Base-by-base conservation (phyloP, 2,797 vertebrate genomes). In the Parauchenoglanis ngamensis region DNA sequence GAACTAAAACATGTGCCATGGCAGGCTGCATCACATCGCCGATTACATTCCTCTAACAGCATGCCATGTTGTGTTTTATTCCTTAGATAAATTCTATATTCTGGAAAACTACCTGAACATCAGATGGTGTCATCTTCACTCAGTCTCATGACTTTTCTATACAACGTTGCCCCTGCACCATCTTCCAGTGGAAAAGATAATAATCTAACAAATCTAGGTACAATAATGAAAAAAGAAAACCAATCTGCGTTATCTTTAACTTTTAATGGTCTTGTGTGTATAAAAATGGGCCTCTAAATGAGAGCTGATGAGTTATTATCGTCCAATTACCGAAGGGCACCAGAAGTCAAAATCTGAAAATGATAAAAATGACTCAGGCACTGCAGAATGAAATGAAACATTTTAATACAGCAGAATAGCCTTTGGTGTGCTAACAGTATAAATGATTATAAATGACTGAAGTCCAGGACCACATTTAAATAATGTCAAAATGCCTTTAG, bases 191-290 rank as follows among this genome's bases (percentile, higher is more conserved):
- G 70, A 44, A 73, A 40, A 40, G 17, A 40, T 40, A 70, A 70
- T n/a, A 80, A 57, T 61, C 25, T 25, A 79, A 57, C 28, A 35
- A 35, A 63, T 44, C 57, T 59, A 21, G 57, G 19, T 59, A 21
- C 19, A 21, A 59, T 59, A 40, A 40, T 40, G 40, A 17, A 63
- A 63, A n/a, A 46, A 63, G 17, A 25, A 59, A 68, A 49, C 52
- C 15, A 52, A 11, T 67, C n/a, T 10, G 25, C 52, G 7, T 35
- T 56, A 56, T 31, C 72, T 77, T 84, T 83, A 61, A 57, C 35
- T 40, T 63, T 67, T 77, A 87, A 83, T 68, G 61, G 72, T 78
- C 73, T 70, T 68, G 81, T 35, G 23, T 65, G 57, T 87, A 83
- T 83, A 87, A 83, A 76, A 23, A 56, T 23, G 70, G 31, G 13